These are phyloP conservation scores for Drosophila crucigera DNA, from an alignment of 2,888 invertebrate species.

Conservation along the genomic window DNA sequence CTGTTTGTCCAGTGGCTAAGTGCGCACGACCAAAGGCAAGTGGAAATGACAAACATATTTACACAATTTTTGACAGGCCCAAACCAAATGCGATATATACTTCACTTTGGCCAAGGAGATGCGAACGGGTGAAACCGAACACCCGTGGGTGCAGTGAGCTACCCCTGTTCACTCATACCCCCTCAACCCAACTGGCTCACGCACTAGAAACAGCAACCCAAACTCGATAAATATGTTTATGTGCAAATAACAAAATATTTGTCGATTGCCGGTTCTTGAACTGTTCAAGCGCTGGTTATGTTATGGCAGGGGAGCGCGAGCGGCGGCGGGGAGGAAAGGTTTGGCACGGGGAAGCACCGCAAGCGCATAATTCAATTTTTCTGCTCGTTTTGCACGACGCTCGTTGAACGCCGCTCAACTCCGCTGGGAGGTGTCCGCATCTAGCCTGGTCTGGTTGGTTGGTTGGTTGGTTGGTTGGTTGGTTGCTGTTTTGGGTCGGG, in stretches of 20 bases:
- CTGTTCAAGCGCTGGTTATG: neutral
- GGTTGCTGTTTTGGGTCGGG: neutral
- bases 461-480: neutral
- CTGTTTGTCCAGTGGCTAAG: conserved; percentile 74
- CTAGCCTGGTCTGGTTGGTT: conserved; percentile 4
- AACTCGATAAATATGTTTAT: conserved; percentile 81
- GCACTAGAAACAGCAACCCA: conserved; percentile 59
- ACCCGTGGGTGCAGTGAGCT: conserved; percentile 72
- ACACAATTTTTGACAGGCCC: conserved; percentile 84
- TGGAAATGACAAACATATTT: conserved; percentile 84
- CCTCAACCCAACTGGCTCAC: neutral
- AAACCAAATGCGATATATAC: conserved; percentile 53
- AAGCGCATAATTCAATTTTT: conserved; percentile 84
- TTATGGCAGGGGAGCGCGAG: neutral
- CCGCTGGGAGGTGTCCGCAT: conserved; percentile 46
- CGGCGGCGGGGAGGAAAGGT: neutral
- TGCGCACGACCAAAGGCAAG: conserved; percentile 70
- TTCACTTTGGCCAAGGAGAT: conserved; percentile 29
- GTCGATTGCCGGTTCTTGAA: conserved; percentile 78
- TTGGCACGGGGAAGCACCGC: conserved; percentile 73
- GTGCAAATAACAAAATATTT: conserved; percentile 82
- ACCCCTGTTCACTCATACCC: conserved; percentile 6
- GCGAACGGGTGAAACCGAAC: conserved; percentile 80
- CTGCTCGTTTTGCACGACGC: conserved; percentile 82
- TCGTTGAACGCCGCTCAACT: conserved; percentile 70